phyloP scores from a whole-genome alignment of 2,797 vertebrate genomes.

The Melanitta fusca region DNA sequence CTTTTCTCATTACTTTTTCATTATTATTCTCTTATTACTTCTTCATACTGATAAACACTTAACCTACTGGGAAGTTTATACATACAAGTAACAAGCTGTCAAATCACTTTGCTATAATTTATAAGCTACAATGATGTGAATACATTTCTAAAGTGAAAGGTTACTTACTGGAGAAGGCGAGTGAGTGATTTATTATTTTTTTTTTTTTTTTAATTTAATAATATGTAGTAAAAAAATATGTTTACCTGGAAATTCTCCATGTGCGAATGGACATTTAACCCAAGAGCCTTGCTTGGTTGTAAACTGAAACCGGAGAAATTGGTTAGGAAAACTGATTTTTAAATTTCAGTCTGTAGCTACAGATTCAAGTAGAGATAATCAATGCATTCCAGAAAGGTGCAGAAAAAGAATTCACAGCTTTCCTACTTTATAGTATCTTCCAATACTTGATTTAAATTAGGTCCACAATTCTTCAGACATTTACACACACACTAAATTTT shows the following conservation, averaged over 20 bases:
- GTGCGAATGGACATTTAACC: conserved; percentile 78
- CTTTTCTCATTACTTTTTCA: too few species aligned
- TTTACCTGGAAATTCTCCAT: conserved; percentile 76
- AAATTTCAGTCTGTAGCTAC: background rate
- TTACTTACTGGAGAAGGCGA: background rate
- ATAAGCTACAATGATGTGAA: background rate
- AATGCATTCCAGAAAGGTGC: background rate
- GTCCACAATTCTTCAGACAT: background rate
- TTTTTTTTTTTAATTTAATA: background rate
- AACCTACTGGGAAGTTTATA: background rate
- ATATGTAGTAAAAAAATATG: background rate
- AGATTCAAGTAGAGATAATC: background rate
- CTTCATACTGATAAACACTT: background rate
- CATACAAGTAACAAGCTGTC: background rate
- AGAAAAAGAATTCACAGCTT: background rate
- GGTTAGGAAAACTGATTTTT: background rate
- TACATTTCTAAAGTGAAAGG: background rate
- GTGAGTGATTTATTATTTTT: background rate
- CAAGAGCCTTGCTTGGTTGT: conserved; percentile 51
- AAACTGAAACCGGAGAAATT: conserved; percentile 73
- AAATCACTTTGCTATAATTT: background rate
- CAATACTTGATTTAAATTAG: background rate
- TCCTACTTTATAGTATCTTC: background rate
- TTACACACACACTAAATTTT: background rate
- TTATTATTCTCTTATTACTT: background rate